These are phyloP conservation scores for Nomada fucata DNA, from an alignment of 2,888 invertebrate species.

Conservation along the genomic window DNA sequence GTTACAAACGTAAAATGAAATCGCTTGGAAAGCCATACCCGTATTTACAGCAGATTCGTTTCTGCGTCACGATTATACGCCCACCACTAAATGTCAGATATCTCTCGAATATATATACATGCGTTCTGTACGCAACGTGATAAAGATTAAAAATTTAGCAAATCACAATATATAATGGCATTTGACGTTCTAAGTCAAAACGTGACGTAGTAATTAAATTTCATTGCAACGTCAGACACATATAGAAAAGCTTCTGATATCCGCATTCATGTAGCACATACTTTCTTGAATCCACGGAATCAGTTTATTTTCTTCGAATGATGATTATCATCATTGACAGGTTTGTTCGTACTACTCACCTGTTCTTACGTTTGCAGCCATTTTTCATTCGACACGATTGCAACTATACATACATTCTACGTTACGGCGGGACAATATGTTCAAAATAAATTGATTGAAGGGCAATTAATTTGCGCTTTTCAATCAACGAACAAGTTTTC, in stretches of 20 bases:
- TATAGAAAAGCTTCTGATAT: neutral
- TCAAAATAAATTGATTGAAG: constrained; percentile 37
- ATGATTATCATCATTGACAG: constrained; percentile 36
- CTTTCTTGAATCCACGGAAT: neutral
- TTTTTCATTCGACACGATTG: constrained; percentile 69
- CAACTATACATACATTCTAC: constrained; percentile 27
- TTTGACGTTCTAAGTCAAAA: constrained; percentile 38
- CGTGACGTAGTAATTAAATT: constrained; percentile 37
- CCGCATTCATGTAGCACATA: neutral
- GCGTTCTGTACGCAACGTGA: constrained; percentile 20
- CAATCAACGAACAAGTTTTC: neutral
- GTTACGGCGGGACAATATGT: constrained; percentile 23
- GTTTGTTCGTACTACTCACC: constrained; percentile 74
- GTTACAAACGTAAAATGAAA: constrained; percentile 5
- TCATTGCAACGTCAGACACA: neutral
- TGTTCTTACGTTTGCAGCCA: constrained; percentile 81
- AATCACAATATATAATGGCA: constrained; percentile 3
- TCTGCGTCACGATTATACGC: constrained; percentile 34
- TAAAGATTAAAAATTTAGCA: constrained; percentile 26
- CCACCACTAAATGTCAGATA: constrained; percentile 34
- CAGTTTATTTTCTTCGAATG: constrained; percentile 10
- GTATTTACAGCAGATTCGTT: neutral
- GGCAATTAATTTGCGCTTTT: constrained; percentile 5
- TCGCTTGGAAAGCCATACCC: constrained; percentile 3
- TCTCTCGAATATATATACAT: constrained; percentile 7